These are phyloP conservation scores for Sinocyclocheilus rhinocerous DNA, from an alignment of 2,113 vertebrate species.

Conservation along the genomic window DNA sequence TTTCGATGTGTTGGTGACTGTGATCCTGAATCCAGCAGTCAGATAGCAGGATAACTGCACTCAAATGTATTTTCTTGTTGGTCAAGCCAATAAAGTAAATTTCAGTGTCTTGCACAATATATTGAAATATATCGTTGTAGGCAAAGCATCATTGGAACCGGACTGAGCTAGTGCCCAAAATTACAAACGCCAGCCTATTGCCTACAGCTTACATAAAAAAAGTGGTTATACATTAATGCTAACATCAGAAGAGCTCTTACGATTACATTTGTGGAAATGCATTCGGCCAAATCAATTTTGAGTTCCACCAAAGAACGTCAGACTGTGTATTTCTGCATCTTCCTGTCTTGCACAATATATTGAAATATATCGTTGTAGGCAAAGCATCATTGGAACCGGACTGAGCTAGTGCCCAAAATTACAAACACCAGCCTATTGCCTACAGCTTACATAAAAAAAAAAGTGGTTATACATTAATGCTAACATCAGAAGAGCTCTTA, in stretches of 20 bases:
- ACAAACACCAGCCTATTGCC: too few species aligned
- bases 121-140: constrained; percentile 21
- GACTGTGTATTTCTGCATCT: background rate
- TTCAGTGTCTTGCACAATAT: background rate
- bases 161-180: background rate
- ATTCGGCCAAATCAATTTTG: background rate
- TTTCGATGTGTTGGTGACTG: background rate
- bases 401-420: too few species aligned
- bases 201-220: background rate
- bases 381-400: too few species aligned
- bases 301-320: background rate
- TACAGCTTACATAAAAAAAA: too few species aligned
- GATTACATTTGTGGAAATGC: background rate
- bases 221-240: background rate
- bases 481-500: constrained; percentile 13
- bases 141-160: background rate
- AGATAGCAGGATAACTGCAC: background rate
- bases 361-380: background rate
- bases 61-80: background rate
- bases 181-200: background rate
- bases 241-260: constrained; percentile 12
- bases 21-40: background rate
- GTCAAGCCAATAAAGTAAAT: background rate
- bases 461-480: background rate
- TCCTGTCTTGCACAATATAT: too few species aligned